phyloP scores from a whole-genome alignment of 2,888 invertebrate species.

The Sphaeridia pumilis region DNA sequence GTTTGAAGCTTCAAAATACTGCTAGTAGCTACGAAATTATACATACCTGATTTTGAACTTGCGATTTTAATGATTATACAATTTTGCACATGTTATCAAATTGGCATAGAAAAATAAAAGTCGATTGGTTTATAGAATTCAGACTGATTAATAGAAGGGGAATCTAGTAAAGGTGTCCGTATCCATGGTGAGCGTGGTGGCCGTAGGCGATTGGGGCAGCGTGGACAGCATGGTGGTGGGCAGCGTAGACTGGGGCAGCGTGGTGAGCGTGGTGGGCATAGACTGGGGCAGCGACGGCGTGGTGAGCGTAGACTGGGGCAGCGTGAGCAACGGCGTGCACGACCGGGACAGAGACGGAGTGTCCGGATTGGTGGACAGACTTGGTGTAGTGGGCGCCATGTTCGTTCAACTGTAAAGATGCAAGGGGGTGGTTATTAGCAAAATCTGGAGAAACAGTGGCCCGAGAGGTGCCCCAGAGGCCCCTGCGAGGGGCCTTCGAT shows the following conservation, averaged over 20 bases:
- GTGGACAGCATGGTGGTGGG: slow-evolving; percentile 1
- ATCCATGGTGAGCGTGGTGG: slow-evolving; percentile 1
- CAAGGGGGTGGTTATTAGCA: not conserved
- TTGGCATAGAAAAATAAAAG: no score
- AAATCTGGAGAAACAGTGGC: not conserved
- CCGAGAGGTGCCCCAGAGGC: not conserved
- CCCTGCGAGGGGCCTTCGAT: no score
- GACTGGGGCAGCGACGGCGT: not conserved
- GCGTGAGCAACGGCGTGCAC: slow-evolving; percentile 2
- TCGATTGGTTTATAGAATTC: no score
- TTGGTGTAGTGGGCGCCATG: slow-evolving; percentile 4
- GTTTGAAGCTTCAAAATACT: no score
- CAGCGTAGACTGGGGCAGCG: not conserved
- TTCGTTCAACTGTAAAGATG: slow-evolving; percentile 1
- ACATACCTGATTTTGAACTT: no score
- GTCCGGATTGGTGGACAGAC: slow-evolving; percentile 4
- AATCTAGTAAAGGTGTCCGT: no score
- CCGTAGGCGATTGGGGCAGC: not conserved
- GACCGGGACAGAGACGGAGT: not conserved
- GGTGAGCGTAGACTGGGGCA: not conserved
- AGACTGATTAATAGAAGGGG: no score
- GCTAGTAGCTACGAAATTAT: no score
- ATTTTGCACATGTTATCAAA: no score
- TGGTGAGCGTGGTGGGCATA: not conserved
- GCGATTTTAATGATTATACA: no score